Evolutionary conservation across 2,113 vertebrate genomes (phyloP).

Genomic region (Malurus melanocephalus): DNA sequence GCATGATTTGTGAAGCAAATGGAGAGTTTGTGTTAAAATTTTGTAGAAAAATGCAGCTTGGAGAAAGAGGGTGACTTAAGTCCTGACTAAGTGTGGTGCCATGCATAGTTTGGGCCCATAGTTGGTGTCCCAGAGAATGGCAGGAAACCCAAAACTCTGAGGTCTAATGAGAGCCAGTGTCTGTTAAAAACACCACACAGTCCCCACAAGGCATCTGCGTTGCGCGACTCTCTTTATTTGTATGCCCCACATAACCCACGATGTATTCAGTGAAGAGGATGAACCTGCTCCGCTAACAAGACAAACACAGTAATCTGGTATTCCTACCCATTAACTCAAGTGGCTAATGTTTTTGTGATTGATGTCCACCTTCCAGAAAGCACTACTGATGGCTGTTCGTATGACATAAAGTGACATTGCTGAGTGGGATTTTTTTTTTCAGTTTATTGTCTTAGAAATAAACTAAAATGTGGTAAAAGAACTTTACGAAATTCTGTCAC

Average conservation of each 20-base stretch:
- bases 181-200: background rate
- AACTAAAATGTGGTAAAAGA: background rate
- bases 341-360: conserved; percentile 21
- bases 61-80: background rate
- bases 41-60: background rate
- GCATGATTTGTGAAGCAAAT: background rate
- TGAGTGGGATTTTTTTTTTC: background rate
- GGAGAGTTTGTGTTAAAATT: background rate
- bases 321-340: conserved; percentile 19
- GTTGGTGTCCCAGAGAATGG: background rate
- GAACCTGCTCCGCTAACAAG: conserved; percentile 20
- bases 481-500: background rate
- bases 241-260: background rate
- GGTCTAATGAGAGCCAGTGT: background rate
- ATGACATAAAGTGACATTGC: background rate
- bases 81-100: background rate
- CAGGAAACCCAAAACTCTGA: background rate
- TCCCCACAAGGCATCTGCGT: background rate
- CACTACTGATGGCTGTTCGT: background rate
- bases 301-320: conserved; percentile 27
- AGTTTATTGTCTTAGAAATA: background rate
- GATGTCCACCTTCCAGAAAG: conserved; percentile 5
- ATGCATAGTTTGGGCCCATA: background rate
- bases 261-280: background rate
- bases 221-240: background rate